Evolutionary conservation across 2,113 vertebrate genomes (phyloP).

Genomic region (Mus pahari): DNA sequence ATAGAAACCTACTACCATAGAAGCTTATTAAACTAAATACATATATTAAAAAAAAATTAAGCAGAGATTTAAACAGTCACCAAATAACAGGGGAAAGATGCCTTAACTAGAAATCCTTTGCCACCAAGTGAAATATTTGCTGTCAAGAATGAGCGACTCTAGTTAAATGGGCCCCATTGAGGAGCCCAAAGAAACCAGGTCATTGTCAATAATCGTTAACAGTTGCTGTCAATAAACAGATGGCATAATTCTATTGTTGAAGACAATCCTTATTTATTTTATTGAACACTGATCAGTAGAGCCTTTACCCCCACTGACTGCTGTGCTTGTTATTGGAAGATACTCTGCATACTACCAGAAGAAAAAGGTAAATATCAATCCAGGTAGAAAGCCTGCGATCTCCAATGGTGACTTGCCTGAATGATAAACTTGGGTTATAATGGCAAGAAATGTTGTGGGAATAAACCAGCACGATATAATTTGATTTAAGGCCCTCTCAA

Average conservation of each 20-base stretch:
- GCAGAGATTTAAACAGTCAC: not conserved
- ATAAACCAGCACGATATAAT: not conserved
- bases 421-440: not conserved
- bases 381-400: not conserved
- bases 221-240: not conserved
- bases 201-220: not conserved
- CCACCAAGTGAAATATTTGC: not conserved
- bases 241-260: not conserved
- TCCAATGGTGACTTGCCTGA: not conserved
- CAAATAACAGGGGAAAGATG: not conserved
- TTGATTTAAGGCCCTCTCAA: not conserved
- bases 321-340: not conserved
- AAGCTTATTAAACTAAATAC: not conserved
- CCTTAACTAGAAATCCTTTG: not conserved
- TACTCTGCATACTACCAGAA: not conserved
- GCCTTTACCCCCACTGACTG: not conserved
- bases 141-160: not conserved
- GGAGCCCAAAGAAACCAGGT: not conserved
- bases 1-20: not conserved
- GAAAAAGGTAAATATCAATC: not conserved
- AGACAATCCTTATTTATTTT: not conserved
- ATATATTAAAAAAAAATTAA: not conserved
- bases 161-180: not conserved
- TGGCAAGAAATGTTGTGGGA: not conserved
- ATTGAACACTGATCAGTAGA: not conserved